Conservation (phyloP, 2,113 vertebrate species). For the Hippocampus barbouri region DNA sequence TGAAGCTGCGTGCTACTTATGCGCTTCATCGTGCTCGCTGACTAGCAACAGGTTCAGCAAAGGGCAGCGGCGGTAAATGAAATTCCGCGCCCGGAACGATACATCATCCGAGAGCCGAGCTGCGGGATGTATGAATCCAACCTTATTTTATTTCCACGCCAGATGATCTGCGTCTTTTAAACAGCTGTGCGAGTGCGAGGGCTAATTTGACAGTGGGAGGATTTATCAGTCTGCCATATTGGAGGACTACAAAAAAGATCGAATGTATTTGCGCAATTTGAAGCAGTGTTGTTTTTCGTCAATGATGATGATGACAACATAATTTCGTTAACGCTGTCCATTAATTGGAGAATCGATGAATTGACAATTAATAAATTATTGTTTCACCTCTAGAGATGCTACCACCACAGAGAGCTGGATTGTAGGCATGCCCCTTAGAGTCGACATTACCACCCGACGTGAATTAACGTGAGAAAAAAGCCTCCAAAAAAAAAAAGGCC, state of each 20-base stretch:
- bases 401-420: too few relatives aligned
- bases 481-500: background rate
- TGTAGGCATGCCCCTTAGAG: too few relatives aligned
- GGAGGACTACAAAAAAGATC: too few relatives aligned
- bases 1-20: slow-evolving; percentile 97
- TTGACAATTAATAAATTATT: too few relatives aligned
- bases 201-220: slow-evolving; percentile 71
- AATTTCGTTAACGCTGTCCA: too few relatives aligned
- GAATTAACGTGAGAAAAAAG: background rate
- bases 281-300: too few relatives aligned
- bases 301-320: too few relatives aligned
- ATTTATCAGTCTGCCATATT: too few relatives aligned
- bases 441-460: too few relatives aligned
- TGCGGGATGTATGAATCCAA: slow-evolving; percentile 77
- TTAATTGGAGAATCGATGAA: too few relatives aligned
- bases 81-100: slow-evolving; percentile 97
- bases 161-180: slow-evolving; percentile 76
- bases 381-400: too few relatives aligned
- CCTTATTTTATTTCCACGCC: slow-evolving; percentile 75
- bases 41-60: slow-evolving; percentile 99
- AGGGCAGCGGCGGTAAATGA: slow-evolving; percentile 99
- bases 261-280: too few relatives aligned
- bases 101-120: slow-evolving; percentile 93
- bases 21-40: slow-evolving; percentile 95
- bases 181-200: slow-evolving; percentile 63